Evolutionary conservation across 2,797 vertebrate genomes (phyloP), one percentile per base, ranked within the genome.

Genomic region (Karalla daura): DNA sequence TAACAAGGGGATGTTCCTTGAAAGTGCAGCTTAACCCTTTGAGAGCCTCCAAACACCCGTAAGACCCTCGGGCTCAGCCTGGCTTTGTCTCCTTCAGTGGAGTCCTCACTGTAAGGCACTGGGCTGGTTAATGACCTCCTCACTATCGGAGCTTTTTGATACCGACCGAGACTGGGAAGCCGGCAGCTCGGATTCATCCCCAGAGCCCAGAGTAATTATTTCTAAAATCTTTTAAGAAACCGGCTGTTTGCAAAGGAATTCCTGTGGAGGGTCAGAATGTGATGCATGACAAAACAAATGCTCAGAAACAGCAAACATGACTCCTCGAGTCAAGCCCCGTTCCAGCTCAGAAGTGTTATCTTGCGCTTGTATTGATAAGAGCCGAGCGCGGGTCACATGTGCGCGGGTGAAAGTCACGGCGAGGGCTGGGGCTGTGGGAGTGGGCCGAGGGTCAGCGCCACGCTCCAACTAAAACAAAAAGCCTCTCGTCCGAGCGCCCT

Each of bases 401-500:
- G 41, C 44, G 46, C 20, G 62, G 63, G 45, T 62, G 49, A 59
- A 60, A 67, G 70, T 59, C 59, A 62, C 0, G n/a, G 44, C 0
- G 36, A 20, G 68, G 61, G 52, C 54, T 2, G 51, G 71, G 71
- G 59, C 54, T 66, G 70, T 44, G 62, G 61, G 83, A 76, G 56
- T 49, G 64, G 61, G 58, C 21, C 7, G 24, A 70, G 55, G 55
- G 50, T 68, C 68, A 65, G 58, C 6, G 20, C 8, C 51, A 70
- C 4, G 36, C 47, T 86, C 86, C 87, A 88, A 88, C 47, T 25
- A 70, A 90, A 90, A 88, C 78, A 87, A 84, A 75, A 72, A 76
- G 58, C 70, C 63, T 69, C 65, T 65, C 49, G 46, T 62, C 70
- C 15, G 39, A 70, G 58, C 25, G n/a, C 20, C 17, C 60, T 74